A percentile compares a stretch with the other conserved stretches of the same genome.
These are phyloP conservation scores for Liolophura sinensis DNA, from an alignment of 1,140 invertebrate genomes.

Conservation along the genomic window DNA sequence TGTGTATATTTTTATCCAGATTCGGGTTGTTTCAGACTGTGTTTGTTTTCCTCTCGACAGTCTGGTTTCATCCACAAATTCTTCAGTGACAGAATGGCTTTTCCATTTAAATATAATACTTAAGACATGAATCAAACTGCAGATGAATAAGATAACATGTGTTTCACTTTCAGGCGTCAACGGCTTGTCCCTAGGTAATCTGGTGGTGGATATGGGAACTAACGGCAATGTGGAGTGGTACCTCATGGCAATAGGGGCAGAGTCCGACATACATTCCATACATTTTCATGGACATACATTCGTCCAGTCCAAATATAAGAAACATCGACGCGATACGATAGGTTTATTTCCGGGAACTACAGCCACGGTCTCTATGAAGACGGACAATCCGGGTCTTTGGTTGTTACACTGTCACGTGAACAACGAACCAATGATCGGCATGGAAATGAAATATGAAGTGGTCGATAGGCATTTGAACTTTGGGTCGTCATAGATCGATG, in stretches of 20 bases:
- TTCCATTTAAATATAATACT: too few species aligned
- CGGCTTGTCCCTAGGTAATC: slow-evolving; percentile 2
- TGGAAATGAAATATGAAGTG: slow-evolving; percentile 26
- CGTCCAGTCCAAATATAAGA: slow-evolving; percentile 22
- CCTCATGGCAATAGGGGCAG: slow-evolving; percentile 39
- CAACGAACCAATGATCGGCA: slow-evolving; percentile 28
- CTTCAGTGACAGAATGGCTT: too few species aligned
- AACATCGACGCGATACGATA: slow-evolving; percentile 31
- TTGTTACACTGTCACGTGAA: slow-evolving; percentile 37
- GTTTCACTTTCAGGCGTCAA: too few species aligned
- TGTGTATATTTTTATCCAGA: too few species aligned
- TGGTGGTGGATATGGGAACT: slow-evolving; percentile 35
- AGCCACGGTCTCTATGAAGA: slow-evolving; percentile 30
- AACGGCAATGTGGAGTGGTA: slow-evolving; percentile 42
- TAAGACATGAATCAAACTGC: too few species aligned
- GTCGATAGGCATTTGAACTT: too few species aligned
- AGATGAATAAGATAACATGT: too few species aligned
- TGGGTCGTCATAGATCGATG: too few species aligned
- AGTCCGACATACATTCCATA: slow-evolving; percentile 42
- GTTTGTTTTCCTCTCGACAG: too few species aligned
- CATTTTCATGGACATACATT: slow-evolving; percentile 49
- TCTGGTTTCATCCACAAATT: too few species aligned
- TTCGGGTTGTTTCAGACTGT: too few species aligned
- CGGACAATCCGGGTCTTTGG: slow-evolving; percentile 41
- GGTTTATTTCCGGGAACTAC: slow-evolving; percentile 34